These are phyloP conservation scores for Deroptyus accipitrinus DNA, from an alignment of 2,113 vertebrate species.

Conservation along the genomic window DNA sequence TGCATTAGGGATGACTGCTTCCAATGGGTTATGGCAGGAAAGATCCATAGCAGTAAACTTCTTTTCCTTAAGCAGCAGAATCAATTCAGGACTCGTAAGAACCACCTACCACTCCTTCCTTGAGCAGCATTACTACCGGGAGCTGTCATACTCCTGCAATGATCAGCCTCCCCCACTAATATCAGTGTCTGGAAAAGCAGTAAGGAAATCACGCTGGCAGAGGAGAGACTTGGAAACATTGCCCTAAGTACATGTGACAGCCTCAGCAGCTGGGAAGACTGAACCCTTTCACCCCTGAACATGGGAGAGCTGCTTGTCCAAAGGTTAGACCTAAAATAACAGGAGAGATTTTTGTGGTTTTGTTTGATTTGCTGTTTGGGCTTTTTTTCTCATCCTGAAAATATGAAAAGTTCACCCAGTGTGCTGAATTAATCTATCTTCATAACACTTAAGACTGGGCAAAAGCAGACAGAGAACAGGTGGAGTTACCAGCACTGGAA, in stretches of 20 bases:
- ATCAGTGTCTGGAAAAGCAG: background rate
- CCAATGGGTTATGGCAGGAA: background rate
- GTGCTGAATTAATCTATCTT: background rate
- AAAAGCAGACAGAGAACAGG: background rate
- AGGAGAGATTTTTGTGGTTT: background rate
- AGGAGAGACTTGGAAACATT: background rate
- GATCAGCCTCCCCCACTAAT: background rate
- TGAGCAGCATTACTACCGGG: background rate
- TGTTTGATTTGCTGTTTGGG: background rate
- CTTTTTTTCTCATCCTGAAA: background rate
- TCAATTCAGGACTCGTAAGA: background rate
- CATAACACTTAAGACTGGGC: rapidly evolving
- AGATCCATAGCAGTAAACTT: background rate
- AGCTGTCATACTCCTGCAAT: background rate
- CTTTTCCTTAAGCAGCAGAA: background rate
- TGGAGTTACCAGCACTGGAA: background rate
- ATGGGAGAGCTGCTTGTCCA: background rate
- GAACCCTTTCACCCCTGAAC: background rate
- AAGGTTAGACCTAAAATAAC: background rate
- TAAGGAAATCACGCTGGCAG: background rate
- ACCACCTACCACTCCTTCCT: background rate
- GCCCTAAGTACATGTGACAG: background rate
- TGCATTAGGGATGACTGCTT: background rate
- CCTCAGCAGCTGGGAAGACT: background rate
- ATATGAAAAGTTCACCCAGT: rapidly evolving